Evolutionary conservation across 2,888 invertebrate genomes (phyloP).

Genomic region (Spilosoma lubricipeda): DNA sequence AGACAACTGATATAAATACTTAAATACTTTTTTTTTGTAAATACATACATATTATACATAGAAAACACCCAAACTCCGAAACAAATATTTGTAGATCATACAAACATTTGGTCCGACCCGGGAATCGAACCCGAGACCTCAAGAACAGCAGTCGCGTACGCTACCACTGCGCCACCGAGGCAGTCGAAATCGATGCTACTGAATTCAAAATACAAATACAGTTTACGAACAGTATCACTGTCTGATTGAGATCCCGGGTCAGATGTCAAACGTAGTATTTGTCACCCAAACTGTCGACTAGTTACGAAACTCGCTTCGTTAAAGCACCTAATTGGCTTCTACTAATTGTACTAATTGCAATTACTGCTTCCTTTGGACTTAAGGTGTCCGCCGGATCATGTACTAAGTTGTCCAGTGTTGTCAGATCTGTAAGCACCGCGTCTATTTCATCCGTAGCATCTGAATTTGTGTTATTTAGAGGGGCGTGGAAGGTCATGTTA

Average conservation of each 20-base stretch:
- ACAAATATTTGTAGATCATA: no score
- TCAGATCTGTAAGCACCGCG: slow-evolving; percentile 44
- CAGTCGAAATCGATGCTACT: no score
- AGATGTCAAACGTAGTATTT: slow-evolving; percentile 76
- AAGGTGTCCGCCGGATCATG: slow-evolving; percentile 67
- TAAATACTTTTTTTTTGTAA: no score
- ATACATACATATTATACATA: no score
- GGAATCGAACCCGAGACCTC: no score
- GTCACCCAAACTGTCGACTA: slow-evolving; percentile 72
- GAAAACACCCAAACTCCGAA: no score
- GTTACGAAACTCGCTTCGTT: slow-evolving; percentile 80
- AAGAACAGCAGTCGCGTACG: no score
- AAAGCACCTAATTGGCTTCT: slow-evolving; percentile 81
- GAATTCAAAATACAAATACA: slow-evolving; percentile 65
- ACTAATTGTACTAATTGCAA: slow-evolving; percentile 81
- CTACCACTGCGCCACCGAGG: no score
- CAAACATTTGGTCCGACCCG: no score
- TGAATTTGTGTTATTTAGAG: slow-evolving; percentile 46
- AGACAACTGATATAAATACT: no score
- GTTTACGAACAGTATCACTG: slow-evolving; percentile 60
- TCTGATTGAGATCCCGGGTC: slow-evolving; percentile 72
- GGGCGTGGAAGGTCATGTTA: slow-evolving; percentile 40
- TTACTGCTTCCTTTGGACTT: slow-evolving; percentile 76
- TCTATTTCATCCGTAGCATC: slow-evolving; percentile 42
- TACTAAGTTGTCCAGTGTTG: slow-evolving; percentile 41